Conservation (phyloP, 2,113 vertebrate species). For the Amphiprion ocellaris region DNA sequence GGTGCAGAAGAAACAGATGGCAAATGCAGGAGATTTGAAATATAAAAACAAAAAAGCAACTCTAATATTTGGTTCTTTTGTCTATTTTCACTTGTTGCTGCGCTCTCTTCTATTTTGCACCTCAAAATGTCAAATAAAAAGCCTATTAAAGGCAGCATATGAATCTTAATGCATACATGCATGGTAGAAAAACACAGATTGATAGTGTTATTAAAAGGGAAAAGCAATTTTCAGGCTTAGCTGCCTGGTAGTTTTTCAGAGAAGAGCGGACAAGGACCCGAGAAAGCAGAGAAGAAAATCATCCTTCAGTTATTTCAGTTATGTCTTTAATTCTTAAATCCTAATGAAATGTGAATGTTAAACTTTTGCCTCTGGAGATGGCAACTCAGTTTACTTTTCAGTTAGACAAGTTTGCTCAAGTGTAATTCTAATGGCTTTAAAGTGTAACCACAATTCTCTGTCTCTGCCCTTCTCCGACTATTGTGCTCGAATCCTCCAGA, state of each 20-base stretch:
- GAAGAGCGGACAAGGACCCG: neutral
- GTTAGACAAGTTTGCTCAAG: slow-evolving; percentile 23
- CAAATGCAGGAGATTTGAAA: neutral
- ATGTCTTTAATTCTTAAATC: neutral
- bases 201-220: neutral
- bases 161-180: neutral
- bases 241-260: neutral
- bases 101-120: neutral
- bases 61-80: neutral
- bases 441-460: slow-evolving; percentile 1
- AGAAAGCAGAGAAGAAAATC: neutral
- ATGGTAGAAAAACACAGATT: neutral
- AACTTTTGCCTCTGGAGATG: neutral
- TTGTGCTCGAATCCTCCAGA: slow-evolving; percentile 29
- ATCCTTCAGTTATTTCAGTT: too few relatives aligned
- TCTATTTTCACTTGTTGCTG: neutral
- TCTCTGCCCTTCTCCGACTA: slow-evolving; percentile 14
- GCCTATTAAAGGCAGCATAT: neutral
- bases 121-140: neutral
- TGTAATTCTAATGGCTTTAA: slow-evolving; percentile 23
- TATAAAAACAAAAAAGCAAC: neutral
- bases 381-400: slow-evolving; percentile 2
- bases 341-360: neutral
- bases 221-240: neutral
- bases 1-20: neutral